Conservation (phyloP, 2,888 invertebrate species). For the Pandemis heparana region DNA sequence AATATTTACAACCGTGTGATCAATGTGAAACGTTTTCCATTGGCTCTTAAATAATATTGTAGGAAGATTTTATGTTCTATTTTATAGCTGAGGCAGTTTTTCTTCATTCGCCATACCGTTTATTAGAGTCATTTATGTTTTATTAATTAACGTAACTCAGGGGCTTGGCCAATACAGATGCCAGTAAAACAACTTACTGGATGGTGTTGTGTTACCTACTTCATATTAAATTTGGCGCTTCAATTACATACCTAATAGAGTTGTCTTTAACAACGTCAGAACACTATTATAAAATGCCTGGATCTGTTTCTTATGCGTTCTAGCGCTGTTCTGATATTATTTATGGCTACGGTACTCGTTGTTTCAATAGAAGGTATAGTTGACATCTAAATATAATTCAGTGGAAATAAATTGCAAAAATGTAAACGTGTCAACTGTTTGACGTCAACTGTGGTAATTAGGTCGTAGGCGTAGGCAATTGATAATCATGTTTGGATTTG, state of each 20-base stretch:
- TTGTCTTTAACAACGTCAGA: background rate
- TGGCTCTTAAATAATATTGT: conserved; percentile 29
- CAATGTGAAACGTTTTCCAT: conserved; percentile 15
- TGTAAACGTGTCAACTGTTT: no score
- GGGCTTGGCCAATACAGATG: conserved; percentile 17
- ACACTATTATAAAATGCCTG: background rate
- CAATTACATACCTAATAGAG: background rate
- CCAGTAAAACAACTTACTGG: conserved; percentile 16
- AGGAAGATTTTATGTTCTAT: conserved; percentile 34
- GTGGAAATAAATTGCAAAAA: no score
- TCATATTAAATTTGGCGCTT: background rate
- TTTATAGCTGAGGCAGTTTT: conserved; percentile 33
- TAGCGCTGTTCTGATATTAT: no score
- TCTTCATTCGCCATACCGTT: conserved; percentile 28
- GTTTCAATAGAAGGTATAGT: background rate
- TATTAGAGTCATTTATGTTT: conserved; percentile 33
- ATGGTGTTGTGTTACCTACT: conserved; percentile 2
- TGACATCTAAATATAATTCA: background rate
- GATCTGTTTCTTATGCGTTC: background rate
- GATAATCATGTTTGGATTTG: background rate
- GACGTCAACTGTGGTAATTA: background rate
- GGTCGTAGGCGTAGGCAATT: background rate
- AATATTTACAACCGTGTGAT: conserved; percentile 28
- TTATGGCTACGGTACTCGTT: no score
- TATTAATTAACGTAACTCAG: conserved; percentile 39